Conservation (phyloP, 2,113 vertebrate genomes). For the Pongo abelii region DNA sequence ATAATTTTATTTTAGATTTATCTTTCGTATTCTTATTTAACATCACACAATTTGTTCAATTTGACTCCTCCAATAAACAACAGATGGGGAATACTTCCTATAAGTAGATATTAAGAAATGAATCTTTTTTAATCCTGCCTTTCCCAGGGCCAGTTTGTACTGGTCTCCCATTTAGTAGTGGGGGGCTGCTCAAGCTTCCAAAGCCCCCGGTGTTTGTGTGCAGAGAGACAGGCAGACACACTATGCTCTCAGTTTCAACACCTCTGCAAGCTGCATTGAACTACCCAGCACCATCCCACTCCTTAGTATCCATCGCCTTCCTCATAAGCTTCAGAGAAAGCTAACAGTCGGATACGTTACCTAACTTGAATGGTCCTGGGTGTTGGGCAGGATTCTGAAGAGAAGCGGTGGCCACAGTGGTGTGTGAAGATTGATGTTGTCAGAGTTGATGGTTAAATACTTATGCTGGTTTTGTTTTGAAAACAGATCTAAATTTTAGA, state of each 20-base stretch:
- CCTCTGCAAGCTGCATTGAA: background rate
- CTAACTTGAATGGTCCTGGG: background rate
- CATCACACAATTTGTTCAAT: slow-evolving; percentile 55
- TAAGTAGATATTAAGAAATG: slow-evolving; percentile 51
- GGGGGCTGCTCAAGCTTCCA: background rate
- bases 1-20: slow-evolving; percentile 33
- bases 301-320: background rate
- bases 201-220: background rate
- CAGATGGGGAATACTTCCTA: slow-evolving; percentile 41
- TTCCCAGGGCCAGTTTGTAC: background rate
- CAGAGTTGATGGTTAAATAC: background rate
- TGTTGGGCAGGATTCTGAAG: background rate
- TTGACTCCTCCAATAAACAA: slow-evolving; percentile 62
- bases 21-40: slow-evolving; percentile 57
- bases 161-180: background rate
- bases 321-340: background rate
- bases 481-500: background rate
- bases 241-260: no score
- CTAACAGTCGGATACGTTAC: background rate
- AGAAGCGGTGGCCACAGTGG: background rate
- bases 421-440: background rate
- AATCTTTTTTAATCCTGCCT: slow-evolving; percentile 42
- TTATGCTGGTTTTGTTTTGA: background rate
- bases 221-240: background rate
- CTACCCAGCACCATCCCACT: background rate